Evolutionary conservation across 2,113 vertebrate genomes (phyloP).

Genomic region (Columbina picui): DNA sequence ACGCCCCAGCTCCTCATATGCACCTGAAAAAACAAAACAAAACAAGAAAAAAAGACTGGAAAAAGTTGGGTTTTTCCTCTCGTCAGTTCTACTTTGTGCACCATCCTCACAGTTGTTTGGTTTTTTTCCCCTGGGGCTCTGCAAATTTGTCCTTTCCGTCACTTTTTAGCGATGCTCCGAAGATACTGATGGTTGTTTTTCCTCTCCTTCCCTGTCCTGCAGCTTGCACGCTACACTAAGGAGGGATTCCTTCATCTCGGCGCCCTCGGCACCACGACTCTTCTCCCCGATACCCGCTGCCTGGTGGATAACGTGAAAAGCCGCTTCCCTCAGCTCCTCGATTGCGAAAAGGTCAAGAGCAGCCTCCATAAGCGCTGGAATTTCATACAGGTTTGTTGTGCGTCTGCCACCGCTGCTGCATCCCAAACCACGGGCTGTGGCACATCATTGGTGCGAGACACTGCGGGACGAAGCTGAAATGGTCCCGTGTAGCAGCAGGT

Average conservation of each 20-base stretch:
- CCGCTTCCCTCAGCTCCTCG: conserved; percentile 89
- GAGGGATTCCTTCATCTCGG: conserved; percentile 92
- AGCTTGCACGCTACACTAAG: conserved; percentile 93
- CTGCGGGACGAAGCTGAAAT: accelerated
- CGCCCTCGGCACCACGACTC: conserved; percentile 88
- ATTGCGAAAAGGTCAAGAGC: conserved; percentile 90
- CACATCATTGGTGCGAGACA: accelerated
- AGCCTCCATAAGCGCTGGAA: conserved; percentile 90
- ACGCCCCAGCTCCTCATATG: neutral
- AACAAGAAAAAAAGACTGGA: neutral
- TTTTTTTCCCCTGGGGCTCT: neutral
- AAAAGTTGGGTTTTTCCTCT: neutral
- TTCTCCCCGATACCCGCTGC: conserved; percentile 90
- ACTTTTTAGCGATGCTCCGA: accelerated
- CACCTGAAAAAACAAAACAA: neutral
- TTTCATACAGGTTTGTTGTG: conserved; percentile 87
- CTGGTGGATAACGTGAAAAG: conserved; percentile 88
- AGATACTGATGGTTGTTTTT: neutral
- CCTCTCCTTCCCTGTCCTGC: neutral
- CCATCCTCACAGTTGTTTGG: neutral
- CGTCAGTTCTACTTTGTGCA: neutral
- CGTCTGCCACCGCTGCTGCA: neutral
- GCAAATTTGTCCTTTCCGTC: accelerated
- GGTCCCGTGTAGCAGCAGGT: accelerated
- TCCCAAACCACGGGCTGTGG: accelerated